Conservation (phyloP, 2,888 invertebrate species). For the Chymomyza caudatula region DNA sequence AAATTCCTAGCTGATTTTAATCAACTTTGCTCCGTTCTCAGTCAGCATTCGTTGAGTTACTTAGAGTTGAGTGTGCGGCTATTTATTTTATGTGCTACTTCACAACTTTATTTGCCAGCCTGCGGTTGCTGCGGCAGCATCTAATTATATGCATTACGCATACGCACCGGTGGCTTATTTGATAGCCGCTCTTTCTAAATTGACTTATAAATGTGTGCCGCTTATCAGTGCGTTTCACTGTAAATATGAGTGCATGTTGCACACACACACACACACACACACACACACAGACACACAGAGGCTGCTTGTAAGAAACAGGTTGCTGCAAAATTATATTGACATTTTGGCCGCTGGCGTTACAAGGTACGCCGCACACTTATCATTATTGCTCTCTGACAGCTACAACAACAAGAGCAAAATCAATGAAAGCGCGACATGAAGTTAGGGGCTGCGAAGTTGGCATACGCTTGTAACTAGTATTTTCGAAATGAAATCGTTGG, state of each 20-base stretch:
- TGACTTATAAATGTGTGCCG: conserved; percentile 56
- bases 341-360: conserved; percentile 37
- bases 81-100: conserved; percentile 68
- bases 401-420: background rate
- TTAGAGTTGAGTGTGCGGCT: conserved; percentile 57
- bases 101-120: conserved; percentile 68
- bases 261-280: background rate
- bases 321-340: conserved; percentile 37
- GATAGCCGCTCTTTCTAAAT: conserved; percentile 37
- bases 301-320: background rate
- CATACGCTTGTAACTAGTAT: too few relatives aligned
- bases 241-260: background rate
- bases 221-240: background rate
- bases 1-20: conserved; percentile 60
- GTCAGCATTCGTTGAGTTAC: background rate
- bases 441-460: too few relatives aligned
- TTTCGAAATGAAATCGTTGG: too few relatives aligned
- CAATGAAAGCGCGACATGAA: too few relatives aligned
- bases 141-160: conserved; percentile 69
- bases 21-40: conserved; percentile 13
- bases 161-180: conserved; percentile 31
- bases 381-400: conserved; percentile 29
- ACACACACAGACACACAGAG: background rate
- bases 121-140: conserved; percentile 25
- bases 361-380: conserved; percentile 35